These are phyloP conservation scores for Eremophila alpestris DNA, from an alignment of 2,797 vertebrate species.

Conservation along the genomic window DNA sequence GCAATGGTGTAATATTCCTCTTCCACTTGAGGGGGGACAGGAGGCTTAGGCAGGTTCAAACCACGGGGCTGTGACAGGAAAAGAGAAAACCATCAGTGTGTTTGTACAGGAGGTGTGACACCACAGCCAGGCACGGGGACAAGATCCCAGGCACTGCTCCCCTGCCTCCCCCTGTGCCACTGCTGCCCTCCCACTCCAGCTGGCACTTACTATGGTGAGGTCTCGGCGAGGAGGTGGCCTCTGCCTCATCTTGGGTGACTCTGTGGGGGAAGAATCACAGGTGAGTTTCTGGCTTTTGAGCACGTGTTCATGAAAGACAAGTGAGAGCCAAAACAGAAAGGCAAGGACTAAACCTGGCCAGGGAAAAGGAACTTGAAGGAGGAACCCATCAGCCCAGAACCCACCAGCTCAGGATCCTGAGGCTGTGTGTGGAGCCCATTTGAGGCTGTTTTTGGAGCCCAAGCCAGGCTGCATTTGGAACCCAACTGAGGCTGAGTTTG, in stretches of 20 bases:
- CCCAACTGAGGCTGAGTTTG: fast-evolving
- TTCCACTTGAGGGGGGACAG: constrained; percentile 92
- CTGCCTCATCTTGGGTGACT: constrained; percentile 88
- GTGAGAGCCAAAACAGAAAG: background rate
- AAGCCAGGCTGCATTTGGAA: no score
- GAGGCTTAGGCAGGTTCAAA: constrained; percentile 92
- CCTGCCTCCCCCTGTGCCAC: background rate
- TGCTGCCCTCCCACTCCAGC: background rate
- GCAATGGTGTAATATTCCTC: constrained; percentile 98
- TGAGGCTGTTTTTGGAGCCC: fast-evolving
- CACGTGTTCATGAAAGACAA: background rate
- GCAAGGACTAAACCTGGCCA: background rate
- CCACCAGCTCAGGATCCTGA: background rate
- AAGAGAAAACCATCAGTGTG: background rate
- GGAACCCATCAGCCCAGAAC: background rate
- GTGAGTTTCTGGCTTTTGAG: background rate
- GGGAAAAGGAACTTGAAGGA: background rate
- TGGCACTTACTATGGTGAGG: constrained; percentile 91
- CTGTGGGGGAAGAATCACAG: constrained; percentile 73
- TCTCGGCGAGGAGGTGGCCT: constrained; percentile 96
- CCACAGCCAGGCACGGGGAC: background rate
- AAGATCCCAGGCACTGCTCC: background rate
- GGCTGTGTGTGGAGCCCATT: background rate
- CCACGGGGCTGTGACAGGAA: constrained; percentile 85
- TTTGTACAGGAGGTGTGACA: background rate